Percentiles rank a stretch among this genome's conserved stretches.
Evolutionary conservation across 2,113 vertebrate genomes (phyloP).

Genomic region (Struthidea cinerea): DNA sequence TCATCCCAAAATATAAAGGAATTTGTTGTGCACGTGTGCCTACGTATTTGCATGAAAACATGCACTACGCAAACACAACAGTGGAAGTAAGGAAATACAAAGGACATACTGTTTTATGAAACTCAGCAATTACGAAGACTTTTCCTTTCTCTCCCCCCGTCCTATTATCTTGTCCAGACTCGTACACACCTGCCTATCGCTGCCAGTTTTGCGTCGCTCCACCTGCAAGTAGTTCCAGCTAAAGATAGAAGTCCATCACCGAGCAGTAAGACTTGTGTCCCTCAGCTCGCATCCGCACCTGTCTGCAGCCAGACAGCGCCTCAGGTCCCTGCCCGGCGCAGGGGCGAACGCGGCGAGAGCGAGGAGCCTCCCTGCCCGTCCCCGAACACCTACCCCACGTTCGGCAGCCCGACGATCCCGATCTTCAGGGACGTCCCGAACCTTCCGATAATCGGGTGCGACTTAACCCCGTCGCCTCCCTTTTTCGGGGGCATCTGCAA

Average conservation of each 20-base stretch:
- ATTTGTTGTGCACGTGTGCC: rapidly evolving
- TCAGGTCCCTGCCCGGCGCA: rapidly evolving
- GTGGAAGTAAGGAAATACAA: rapidly evolving
- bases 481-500: constrained; percentile 98
- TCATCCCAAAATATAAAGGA: too few species aligned
- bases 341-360: not conserved
- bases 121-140: too few species aligned
- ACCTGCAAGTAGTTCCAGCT: not conserved
- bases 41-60: not conserved
- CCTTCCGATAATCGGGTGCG: constrained; percentile 87
- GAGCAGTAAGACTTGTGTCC: rapidly evolving
- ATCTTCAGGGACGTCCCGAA: constrained; percentile 97
- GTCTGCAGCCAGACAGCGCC: rapidly evolving
- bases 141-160: not conserved
- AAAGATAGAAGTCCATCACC: rapidly evolving
- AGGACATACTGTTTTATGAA: rapidly evolving
- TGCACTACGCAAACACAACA: not conserved
- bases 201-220: not conserved
- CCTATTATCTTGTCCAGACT: not conserved
- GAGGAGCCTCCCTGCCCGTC: not conserved
- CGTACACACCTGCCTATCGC: not conserved
- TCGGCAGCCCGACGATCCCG: constrained; percentile 96
- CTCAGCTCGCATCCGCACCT: rapidly evolving
- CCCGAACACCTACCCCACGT: constrained; percentile 85
- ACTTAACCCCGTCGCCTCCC: constrained; percentile 85